phyloP scores from a whole-genome alignment of 1,140 invertebrate species.

The Orussus abietinus region DNA sequence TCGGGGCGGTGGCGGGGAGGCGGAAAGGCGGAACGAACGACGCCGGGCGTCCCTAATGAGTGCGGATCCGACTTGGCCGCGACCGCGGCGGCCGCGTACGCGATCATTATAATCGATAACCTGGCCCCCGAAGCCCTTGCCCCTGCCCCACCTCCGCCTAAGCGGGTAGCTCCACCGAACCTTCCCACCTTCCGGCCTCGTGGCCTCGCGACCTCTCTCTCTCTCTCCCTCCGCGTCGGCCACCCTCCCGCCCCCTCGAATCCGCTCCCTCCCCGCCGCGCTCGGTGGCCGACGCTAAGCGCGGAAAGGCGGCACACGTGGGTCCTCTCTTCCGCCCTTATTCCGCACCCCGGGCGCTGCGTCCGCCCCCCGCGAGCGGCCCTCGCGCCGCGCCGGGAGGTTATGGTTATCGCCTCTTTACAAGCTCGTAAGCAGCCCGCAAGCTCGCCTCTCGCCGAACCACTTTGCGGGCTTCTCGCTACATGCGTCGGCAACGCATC shows the following conservation, averaged over 20 bases:
- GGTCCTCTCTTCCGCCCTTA: background rate
- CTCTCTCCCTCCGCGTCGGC: background rate
- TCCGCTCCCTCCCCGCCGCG: constrained; percentile 5
- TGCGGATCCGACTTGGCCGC: constrained; percentile 33
- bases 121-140: constrained; percentile 17
- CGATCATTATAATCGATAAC: constrained; percentile 49
- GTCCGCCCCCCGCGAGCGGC: constrained; percentile 1
- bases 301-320: constrained; percentile 1
- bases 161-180: background rate
- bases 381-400: constrained; percentile 15
- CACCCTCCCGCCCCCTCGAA: constrained; percentile 12
- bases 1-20: constrained; percentile 2
- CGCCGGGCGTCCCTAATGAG: constrained; percentile 40
- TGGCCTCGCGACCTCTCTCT: background rate
- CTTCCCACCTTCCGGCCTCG: background rate
- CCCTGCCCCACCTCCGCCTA: background rate
- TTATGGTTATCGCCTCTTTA: constrained; percentile 50
- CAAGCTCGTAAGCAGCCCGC: constrained; percentile 47
- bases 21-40: constrained; percentile 11
- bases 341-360: constrained; percentile 2
- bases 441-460: constrained; percentile 32
- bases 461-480: constrained; percentile 32
- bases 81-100: constrained; percentile 30
- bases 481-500: constrained; percentile 13
- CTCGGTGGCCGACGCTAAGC: background rate